A percentile compares a stretch with the other conserved stretches of the same genome.
These are phyloP conservation scores for Andricus curvator DNA, from an alignment of 2,888 invertebrate species.

Conservation along the genomic window DNA sequence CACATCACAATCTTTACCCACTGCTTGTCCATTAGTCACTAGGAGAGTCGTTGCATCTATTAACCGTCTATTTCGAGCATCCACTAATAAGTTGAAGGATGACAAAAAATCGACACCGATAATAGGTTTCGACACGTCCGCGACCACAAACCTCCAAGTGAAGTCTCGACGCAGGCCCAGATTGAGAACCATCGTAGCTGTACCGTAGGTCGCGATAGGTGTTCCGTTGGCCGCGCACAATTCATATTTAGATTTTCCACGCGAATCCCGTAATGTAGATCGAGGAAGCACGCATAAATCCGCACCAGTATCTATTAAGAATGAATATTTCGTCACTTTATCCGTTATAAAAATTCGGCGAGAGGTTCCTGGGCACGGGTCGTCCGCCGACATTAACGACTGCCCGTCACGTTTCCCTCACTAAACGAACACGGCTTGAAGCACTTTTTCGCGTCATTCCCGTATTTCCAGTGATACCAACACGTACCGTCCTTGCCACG, in stretches of 20 bases:
- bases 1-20: background rate
- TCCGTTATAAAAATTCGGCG: conserved; percentile 44
- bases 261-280: background rate
- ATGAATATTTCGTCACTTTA: conserved; percentile 39
- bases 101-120: conserved; percentile 69
- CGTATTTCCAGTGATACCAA: no score
- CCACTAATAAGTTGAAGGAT: conserved; percentile 64
- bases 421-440: no score
- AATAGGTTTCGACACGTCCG: conserved; percentile 67
- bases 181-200: conserved; percentile 55
- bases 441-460: no score
- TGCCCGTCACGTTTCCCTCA: no score
- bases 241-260: conserved; percentile 41
- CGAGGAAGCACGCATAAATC: conserved; percentile 43
- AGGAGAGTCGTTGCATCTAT: background rate
- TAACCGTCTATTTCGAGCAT: conserved; percentile 51
- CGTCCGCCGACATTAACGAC: no score
- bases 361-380: background rate
- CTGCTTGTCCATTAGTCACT: background rate
- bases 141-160: conserved; percentile 65
- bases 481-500: no score
- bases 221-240: conserved; percentile 69
- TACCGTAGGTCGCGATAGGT: conserved; percentile 66
- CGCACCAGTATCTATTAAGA: conserved; percentile 35
- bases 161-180: conserved; percentile 64